Base-by-base conservation (phyloP, 2,113 vertebrate species). In the Epinephelus lanceolatus region DNA sequence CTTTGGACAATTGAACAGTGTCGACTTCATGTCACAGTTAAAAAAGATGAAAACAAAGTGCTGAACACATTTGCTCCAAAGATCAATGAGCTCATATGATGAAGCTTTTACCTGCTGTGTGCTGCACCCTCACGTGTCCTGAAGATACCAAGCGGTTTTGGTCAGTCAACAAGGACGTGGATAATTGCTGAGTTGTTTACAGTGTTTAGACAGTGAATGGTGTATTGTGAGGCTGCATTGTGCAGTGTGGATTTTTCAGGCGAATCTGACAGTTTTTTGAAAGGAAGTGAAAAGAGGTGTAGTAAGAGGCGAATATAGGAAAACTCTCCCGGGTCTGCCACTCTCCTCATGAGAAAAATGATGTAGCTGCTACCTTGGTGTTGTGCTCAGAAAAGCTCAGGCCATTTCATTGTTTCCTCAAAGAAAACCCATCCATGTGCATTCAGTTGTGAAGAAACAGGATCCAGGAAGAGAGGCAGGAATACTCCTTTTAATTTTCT, bases 31-130 rank as follows among this genome's bases (percentile, higher is more conserved):
- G 37, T 80, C 77, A 84, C 71, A 33, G 33, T 51, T 74, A 52
- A 55, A 67, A 69, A 71, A 23, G 65, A 85, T 89, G 80, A 65
- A 69, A 84, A 71, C 30, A 6, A 87, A 81, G 57, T 56, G 65
- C 23, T 37, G 14, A 25, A 56, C 9, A 23, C 55, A 55, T 23
- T 13, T 14, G 2, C 1, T 81, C 30, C 81, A 37, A 61, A 78
- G 57, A 73, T 74, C 23, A 84, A 2, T 51, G 30, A 70, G 77
- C 42, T 71, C 6, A 49, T 30, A 1, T 15, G 42, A 21, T 69
- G 5, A 53, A 23, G 47, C 25, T 53, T 82, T 66, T 12, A 21
- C n/a, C 18, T 25, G 40, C 19, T 13, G 27, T n/a, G 52, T 61
- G 1, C 30, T 74, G 30, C 40, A 70, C 30, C 18, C 33, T 40